Evolutionary conservation across 2,888 invertebrate genomes (phyloP).

Genomic region (Dynastes grantii): DNA sequence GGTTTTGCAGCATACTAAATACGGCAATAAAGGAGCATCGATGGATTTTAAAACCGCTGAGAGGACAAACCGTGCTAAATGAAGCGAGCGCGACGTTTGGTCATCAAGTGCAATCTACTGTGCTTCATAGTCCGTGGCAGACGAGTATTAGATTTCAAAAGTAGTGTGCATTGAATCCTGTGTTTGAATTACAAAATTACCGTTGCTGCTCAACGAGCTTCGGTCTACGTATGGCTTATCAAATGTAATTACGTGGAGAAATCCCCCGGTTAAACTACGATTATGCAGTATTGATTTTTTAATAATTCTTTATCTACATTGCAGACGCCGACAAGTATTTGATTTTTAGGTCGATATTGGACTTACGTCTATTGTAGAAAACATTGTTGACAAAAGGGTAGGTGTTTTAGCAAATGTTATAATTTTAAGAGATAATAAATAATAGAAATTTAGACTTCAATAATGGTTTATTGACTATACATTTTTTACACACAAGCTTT

Average conservation of each 20-base stretch:
- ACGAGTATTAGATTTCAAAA: slow-evolving; percentile 57
- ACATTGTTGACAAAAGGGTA: no score
- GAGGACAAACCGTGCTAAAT: slow-evolving; percentile 58
- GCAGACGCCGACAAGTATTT: no score
- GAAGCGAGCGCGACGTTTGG: slow-evolving; percentile 57
- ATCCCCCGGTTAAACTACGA: slow-evolving; percentile 13
- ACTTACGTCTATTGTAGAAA: no score
- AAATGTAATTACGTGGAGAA: slow-evolving; percentile 17
- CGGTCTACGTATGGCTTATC: slow-evolving; percentile 44
- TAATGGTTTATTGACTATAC: no score
- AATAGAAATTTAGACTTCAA: no score
- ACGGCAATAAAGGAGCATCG: slow-evolving; percentile 49
- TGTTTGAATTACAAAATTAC: slow-evolving; percentile 54
- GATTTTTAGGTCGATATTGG: no score
- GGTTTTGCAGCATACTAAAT: slow-evolving; percentile 43
- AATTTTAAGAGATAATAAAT: no score
- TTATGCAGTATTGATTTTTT: slow-evolving; percentile 15
- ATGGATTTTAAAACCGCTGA: slow-evolving; percentile 58
- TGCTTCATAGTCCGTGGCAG: slow-evolving; percentile 54
- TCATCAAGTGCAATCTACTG: slow-evolving; percentile 59
- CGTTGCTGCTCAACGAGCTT: slow-evolving; percentile 33
- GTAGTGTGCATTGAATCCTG: slow-evolving; percentile 50
- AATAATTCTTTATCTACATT: not conserved
- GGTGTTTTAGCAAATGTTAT: no score
- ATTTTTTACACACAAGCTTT: no score